These are phyloP conservation scores for Falco cherrug DNA, from an alignment of 2,797 vertebrate species.

Conservation along the genomic window DNA sequence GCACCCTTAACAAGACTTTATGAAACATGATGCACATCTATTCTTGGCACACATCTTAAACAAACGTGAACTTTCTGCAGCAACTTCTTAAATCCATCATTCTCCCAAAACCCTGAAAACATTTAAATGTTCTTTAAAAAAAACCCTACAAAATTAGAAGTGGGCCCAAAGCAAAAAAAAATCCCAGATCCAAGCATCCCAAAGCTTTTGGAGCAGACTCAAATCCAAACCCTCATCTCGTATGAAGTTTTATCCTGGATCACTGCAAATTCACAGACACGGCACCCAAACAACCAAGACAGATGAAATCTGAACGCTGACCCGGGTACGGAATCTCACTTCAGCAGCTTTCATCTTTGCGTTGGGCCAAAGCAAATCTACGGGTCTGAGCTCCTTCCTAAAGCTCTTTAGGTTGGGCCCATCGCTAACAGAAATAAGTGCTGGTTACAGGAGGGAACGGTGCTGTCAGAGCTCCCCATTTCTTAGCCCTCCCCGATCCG, in stretches of 20 bases:
- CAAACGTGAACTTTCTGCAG: constrained; percentile 56
- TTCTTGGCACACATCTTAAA: constrained; percentile 71
- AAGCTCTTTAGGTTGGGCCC: background rate
- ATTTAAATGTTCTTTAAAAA: background rate
- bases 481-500: background rate
- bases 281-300: background rate
- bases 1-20: constrained; percentile 60
- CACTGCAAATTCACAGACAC: background rate
- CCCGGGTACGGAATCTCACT: background rate
- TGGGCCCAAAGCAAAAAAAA: constrained; percentile 26
- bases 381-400: background rate
- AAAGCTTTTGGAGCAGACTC: constrained; percentile 39
- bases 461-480: background rate
- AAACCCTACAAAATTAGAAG: constrained; percentile 36
- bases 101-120: constrained; percentile 27
- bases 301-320: background rate
- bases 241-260: background rate
- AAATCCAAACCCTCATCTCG: background rate
- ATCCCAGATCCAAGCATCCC: constrained; percentile 12
- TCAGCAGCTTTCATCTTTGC: background rate
- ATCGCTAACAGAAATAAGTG: constrained; percentile 58
- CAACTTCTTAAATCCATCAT: constrained; percentile 16
- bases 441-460: constrained; percentile 37
- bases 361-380: background rate
- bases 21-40: constrained; percentile 61